Base-by-base conservation (phyloP, 2,797 vertebrate genomes). In the Ciconia nigra region DNA sequence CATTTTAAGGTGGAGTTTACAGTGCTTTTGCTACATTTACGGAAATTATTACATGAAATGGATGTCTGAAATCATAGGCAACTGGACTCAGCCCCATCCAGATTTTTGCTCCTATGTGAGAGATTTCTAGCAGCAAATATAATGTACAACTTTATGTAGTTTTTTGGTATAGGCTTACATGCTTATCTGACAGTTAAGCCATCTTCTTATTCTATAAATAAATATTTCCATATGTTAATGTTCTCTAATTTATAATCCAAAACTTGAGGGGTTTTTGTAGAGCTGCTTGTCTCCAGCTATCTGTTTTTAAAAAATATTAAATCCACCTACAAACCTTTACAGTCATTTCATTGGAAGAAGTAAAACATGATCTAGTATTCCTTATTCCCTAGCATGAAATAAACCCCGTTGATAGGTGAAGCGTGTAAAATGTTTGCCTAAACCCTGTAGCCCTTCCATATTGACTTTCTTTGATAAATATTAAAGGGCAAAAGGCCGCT, bases 391-490 rank as follows among this genome's bases (percentile, higher is more conserved):
- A 37, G 65, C 76, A n/a, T 19, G 21, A 88, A 76, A 74, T 37
- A 77, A 88, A 66, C 66, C 33, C 59, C 2, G 0, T 9, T n/a
- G 66, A 57, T 33, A 62, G 78, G 66, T n/a, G 41, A 72, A 88
- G 58, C 25, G 0, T 55, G 42, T 70, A 39, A 74, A 80, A 35
- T 88, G 70, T 97, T 95, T 95, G 62, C 66, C 80, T 91, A 39
- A 92, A 62, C 72, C 54, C 85, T 10, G 3, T 33, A 58, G 66
- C 80, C 85, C 55, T 88, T 54, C 37, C 42, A 5, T 86, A 44
- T 82, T 87, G 94, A 95, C 73, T 95, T 94, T 71, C 46, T 90
- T 57, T 78, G 85, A 81, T 94, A 91, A 95, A 96, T 69, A 86
- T 69, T 90, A 74, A 95, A 91, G 85, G 87, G 15, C 83, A 84